Evolutionary conservation across 2,797 vertebrate species (phyloP).

Genomic region (Anisognathus igniventris): DNA sequence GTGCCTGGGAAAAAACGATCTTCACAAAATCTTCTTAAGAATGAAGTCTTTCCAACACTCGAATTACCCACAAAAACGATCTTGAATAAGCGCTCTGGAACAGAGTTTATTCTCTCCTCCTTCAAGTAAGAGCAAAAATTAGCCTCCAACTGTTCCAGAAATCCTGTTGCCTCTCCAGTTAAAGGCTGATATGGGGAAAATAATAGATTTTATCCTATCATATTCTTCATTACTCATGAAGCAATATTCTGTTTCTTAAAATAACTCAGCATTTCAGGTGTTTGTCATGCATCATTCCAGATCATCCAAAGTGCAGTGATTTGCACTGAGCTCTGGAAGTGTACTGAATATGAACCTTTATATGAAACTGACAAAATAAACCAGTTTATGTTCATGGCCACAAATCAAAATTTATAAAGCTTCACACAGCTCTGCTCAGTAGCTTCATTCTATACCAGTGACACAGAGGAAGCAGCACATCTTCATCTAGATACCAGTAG

Average conservation of each 20-base stretch:
- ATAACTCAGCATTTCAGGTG: background rate
- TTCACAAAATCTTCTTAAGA: constrained; percentile 87
- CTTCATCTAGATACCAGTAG: background rate
- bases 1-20: constrained; percentile 80
- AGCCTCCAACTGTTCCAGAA: background rate
- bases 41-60: constrained; percentile 90
- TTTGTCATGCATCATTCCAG: background rate
- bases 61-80: constrained; percentile 90
- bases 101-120: constrained; percentile 72
- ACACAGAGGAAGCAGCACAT: background rate
- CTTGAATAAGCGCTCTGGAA: constrained; percentile 90
- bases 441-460: background rate
- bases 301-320: background rate
- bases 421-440: background rate
- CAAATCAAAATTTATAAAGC: background rate
- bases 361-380: background rate
- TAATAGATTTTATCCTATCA: background rate
- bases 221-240: background rate
- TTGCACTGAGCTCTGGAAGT: background rate
- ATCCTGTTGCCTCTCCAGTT: background rate
- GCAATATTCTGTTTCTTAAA: constrained; percentile 1
- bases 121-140: constrained; percentile 60
- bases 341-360: background rate
- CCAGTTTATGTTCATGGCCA: background rate
- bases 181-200: background rate